A percentile compares a stretch with the other conserved stretches of the same genome.
Evolutionary conservation across 2,113 vertebrate species (phyloP).

Genomic region (Paraplagusia blochii): DNA sequence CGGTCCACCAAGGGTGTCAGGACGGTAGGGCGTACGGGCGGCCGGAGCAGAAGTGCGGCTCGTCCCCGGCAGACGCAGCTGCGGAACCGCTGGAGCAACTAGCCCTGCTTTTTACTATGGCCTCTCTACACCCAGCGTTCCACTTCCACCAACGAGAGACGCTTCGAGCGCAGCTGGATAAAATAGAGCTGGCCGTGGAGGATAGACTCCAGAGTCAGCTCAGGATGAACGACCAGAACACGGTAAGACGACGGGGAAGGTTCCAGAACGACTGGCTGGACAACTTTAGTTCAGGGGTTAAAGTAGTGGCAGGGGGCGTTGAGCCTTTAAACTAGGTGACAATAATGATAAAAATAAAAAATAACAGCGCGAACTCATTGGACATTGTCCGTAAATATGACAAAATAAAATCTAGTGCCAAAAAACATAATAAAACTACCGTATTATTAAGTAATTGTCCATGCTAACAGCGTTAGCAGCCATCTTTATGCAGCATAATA

Average conservation of each 20-base stretch:
- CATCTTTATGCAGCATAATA: too few relatives aligned
- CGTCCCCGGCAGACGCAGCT: conserved; percentile 61
- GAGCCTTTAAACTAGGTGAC: neutral
- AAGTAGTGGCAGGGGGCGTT: too few relatives aligned
- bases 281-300: neutral
- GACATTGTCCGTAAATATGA: too few relatives aligned
- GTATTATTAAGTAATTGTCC: neutral
- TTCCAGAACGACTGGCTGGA: neutral
- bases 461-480: conserved; percentile 12
- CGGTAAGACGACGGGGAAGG: conserved; percentile 13
- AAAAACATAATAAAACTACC: too few relatives aligned
- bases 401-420: too few relatives aligned
- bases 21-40: conserved; percentile 42
- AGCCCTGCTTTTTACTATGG: conserved; percentile 94
- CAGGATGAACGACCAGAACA: conserved; percentile 35
- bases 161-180: conserved; percentile 83
- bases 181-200: conserved; percentile 75
- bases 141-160: conserved; percentile 94
- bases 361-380: too few relatives aligned
- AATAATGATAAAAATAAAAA: neutral
- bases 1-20: conserved; percentile 38
- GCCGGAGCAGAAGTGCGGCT: conserved; percentile 54
- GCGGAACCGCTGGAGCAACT: conserved; percentile 82
- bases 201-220: conserved; percentile 48
- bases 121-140: conserved; percentile 93